These are phyloP conservation scores for Campoletis sonorensis DNA, from an alignment of 1,140 invertebrate species.

Conservation along the genomic window DNA sequence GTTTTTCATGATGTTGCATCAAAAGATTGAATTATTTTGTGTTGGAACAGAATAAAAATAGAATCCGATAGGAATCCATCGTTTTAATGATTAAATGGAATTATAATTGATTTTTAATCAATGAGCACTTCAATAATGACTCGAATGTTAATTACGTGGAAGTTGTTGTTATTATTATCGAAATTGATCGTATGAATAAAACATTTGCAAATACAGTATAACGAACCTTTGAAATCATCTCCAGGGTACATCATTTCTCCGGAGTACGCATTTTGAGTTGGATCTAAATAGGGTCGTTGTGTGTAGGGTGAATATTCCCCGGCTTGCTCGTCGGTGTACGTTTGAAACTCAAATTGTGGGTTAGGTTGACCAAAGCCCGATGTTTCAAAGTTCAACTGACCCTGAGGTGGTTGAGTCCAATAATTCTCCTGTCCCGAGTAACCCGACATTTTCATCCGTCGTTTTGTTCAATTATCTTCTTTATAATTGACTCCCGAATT, in stretches of 20 bases:
- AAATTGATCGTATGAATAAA: no score
- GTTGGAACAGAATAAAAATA: no score
- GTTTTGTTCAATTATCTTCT: conserved; percentile 12
- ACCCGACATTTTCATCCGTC: conserved; percentile 64
- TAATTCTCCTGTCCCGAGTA: conserved; percentile 67
- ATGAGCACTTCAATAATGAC: no score
- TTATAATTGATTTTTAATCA: no score
- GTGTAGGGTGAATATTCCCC: conserved; percentile 63
- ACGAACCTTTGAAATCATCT: conserved; percentile 69
- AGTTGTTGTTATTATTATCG: no score
- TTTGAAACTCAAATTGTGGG: conserved; percentile 73
- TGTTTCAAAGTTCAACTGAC: conserved; percentile 69
- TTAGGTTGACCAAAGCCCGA: conserved; percentile 70
- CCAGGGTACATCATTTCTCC: conserved; percentile 62
- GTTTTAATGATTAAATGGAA: no score
- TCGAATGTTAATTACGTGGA: no score
- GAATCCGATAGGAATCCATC: no score
- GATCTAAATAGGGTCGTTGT: conserved; percentile 67
- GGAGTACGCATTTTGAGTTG: conserved; percentile 63
- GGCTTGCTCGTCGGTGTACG: conserved; percentile 65
- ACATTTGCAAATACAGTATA: not conserved
- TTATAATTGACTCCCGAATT: not conserved
- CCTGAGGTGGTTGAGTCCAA: conserved; percentile 64
- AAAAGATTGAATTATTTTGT: no score
- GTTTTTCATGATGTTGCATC: no score